Base-by-base conservation (phyloP, 2,888 invertebrate species). In the Herminia tarsipennalis region DNA sequence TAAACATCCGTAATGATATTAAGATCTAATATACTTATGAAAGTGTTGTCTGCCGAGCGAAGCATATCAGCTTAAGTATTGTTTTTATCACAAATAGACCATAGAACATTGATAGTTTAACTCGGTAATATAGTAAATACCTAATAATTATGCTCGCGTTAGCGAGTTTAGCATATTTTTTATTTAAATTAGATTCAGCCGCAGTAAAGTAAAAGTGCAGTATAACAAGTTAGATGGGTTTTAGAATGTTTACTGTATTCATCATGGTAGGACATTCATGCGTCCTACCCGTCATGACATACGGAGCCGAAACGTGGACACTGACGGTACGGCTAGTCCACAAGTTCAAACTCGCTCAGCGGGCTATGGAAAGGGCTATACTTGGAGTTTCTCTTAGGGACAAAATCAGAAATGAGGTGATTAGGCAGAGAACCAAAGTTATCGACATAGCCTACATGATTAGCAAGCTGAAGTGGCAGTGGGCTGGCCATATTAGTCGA, bases 11-110 rank as follows among this genome's bases (percentile, higher is more conserved):
- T 16, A 25, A 27, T 27, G 17, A 27, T 18, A 28, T 35, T 2
- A 2, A 24, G 2, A 3, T n/a, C 13, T 3, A 21, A 10, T 42
- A 8, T 13, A 25, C 13, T 29, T 14, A 50, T 17, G 60, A 64
- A 64, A 59, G 49, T 55, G 45, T 48, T 46, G 33, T 22, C 12
- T 17, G 14, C 0, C 16, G 37, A 27, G 2, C 27, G 22, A 38
- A 41, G 44, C 65, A 32, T 30, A 1, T 6, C 12, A 10, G 30
- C 27, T 13, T 8, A 36, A 44, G 5, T 21, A 24, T 38, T 13
- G 10, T 9, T 32, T 30, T 18, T 29, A 22, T 20, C 13, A 54
- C 29, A 64, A 50, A 50, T 42, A 59, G 47, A 59, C 54, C 30
- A 47, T 37, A 33, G 27, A 42, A 38, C 46, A 51, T 27, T 29